These are phyloP conservation scores for Toxonevra muliebris DNA, from an alignment of 2,888 invertebrate genomes.

Conservation along the genomic window DNA sequence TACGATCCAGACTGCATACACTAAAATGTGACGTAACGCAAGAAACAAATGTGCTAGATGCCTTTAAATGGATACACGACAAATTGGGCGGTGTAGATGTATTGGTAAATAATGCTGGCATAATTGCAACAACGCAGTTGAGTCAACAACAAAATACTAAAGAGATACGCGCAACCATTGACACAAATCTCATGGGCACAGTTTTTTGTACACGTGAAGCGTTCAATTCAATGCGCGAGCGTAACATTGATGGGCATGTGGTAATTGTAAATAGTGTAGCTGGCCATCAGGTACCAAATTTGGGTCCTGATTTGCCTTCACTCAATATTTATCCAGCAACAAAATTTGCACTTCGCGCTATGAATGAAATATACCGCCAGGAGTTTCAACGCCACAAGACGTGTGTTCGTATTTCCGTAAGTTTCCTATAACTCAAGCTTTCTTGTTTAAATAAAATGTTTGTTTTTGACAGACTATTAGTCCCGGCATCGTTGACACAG, in stretches of 20 bases:
- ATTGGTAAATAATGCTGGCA: slow-evolving; percentile 71
- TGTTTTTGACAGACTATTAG: slow-evolving; percentile 52
- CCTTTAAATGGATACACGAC: slow-evolving; percentile 67
- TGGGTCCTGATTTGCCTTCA: slow-evolving; percentile 57
- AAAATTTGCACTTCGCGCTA: slow-evolving; percentile 63
- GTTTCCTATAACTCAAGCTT: slow-evolving; percentile 20
- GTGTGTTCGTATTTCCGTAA: slow-evolving; percentile 61
- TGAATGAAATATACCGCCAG: slow-evolving; percentile 63
- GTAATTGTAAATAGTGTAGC: slow-evolving; percentile 66
- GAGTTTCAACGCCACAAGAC: slow-evolving; percentile 60
- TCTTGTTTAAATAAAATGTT: neutral
- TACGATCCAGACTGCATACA: slow-evolving; percentile 50
- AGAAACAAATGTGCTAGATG: slow-evolving; percentile 68
- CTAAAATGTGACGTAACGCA: slow-evolving; percentile 66
- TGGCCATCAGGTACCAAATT: slow-evolving; percentile 60
- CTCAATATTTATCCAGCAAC: slow-evolving; percentile 64
- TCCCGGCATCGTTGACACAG: slow-evolving; percentile 60
- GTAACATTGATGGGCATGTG: slow-evolving; percentile 66
- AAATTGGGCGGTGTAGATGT: slow-evolving; percentile 70
- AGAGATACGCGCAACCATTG: slow-evolving; percentile 62
- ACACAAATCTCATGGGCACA: slow-evolving; percentile 67
- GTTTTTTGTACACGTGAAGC: slow-evolving; percentile 67
- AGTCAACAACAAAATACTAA: slow-evolving; percentile 48
- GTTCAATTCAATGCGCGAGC: slow-evolving; percentile 65
- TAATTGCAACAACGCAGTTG: slow-evolving; percentile 58